Conservation (phyloP, 2,888 invertebrate species). For the Callinectes sapidus region DNA sequence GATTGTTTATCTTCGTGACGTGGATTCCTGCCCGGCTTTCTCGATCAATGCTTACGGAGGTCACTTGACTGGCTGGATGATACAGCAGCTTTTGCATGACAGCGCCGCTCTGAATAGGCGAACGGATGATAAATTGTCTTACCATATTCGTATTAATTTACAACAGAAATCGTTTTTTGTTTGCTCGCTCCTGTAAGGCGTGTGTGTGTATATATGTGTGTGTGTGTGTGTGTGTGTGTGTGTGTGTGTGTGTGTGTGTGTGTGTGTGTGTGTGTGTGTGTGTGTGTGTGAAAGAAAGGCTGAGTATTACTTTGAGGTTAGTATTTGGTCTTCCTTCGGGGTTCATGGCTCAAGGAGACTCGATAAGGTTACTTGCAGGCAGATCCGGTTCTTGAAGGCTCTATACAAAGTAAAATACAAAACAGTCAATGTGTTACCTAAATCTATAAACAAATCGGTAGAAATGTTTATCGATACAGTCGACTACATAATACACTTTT, state of each 20-base stretch:
- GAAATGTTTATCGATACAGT: background rate
- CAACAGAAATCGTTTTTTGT: background rate
- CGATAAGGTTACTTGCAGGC: conserved; percentile 15
- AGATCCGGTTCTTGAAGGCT: conserved; percentile 19
- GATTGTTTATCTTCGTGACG: conserved; percentile 27
- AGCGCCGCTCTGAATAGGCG: background rate
- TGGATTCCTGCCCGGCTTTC: background rate
- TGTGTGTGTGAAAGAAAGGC: background rate
- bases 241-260: background rate
- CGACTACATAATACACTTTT: background rate
- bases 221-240: background rate
- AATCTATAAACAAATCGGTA: background rate
- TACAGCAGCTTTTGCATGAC: background rate
- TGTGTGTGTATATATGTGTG: background rate
- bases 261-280: conserved; percentile 3
- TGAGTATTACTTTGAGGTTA: background rate
- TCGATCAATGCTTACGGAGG: background rate
- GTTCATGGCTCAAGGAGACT: conserved; percentile 9
- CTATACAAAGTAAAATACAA: background rate
- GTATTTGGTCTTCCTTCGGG: background rate
- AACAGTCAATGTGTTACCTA: background rate
- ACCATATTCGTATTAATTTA: background rate
- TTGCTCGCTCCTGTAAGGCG: background rate
- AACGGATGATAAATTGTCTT: background rate
- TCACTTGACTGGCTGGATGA: background rate